Evolutionary conservation across 2,797 vertebrate genomes (phyloP), one percentile per base, ranked within the genome.

Genomic region (Crenichthys baileyi): DNA sequence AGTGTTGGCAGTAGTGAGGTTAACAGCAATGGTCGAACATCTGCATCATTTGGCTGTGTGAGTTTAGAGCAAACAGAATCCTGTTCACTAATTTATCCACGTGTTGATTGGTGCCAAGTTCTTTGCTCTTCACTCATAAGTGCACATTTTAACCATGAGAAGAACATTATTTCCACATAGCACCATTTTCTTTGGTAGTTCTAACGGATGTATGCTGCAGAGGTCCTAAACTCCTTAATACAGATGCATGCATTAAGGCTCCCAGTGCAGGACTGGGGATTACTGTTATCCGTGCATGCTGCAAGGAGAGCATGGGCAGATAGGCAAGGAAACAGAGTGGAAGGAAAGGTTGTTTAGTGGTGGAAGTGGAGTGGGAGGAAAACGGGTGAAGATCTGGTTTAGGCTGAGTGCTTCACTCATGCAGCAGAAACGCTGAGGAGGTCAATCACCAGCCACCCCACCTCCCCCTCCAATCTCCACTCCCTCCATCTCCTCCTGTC

Each of bases 401-500:
- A 86, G 90, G 86, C 85, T 91, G 87, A 94, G 87, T 88, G 84
- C 86, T 90, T 89, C 36, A 70, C 79, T 93, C 89, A 85, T 84
- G 81, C 90, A 80, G 91, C 78, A 87, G 90, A 95, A 94, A 92
- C 83, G 82, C 85, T 86, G 90, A 87, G 86, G 93, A 93, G 93
- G 94, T 95, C 94, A 93, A 87, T 85, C 79, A 79, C 79, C 81
- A 83, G 76, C 53, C 76, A 53, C 72, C 74, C 79, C 44, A 0
- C 77, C 82, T 79, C 77, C 48, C 76, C 29, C 70, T 51, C 65
- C 31, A 44, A 29, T 71, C 26, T 39, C 46, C 55, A 16, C 39
- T 70, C 79, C 70, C 75, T 56, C 65, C 80, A 56, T 79, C 72
- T 76, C 85, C 86, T 53, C 46, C 72, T 85, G 55, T 83, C 76